A percentile compares a stretch with the other conserved stretches of the same genome.
These are phyloP conservation scores for Meghimatium bilineatum DNA, from an alignment of 2,888 invertebrate genomes.

Conservation along the genomic window DNA sequence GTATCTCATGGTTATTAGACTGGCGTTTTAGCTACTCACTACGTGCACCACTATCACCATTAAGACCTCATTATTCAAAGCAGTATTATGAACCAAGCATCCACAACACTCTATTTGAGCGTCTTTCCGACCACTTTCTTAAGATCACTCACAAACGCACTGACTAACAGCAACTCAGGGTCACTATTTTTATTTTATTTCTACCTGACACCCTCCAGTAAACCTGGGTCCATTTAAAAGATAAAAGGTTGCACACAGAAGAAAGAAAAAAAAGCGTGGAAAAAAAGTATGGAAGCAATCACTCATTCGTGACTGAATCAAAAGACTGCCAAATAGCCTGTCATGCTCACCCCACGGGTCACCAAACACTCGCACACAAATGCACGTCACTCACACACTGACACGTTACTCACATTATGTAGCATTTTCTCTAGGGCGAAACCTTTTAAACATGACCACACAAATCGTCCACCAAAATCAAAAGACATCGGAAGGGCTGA, in stretches of 20 bases:
- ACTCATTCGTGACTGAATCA: conserved; percentile 26
- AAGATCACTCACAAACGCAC: background rate
- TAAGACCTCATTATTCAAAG: no score
- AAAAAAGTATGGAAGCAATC: conserved; percentile 1
- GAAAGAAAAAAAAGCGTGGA: background rate
- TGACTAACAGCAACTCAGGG: background rate
- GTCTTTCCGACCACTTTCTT: background rate
- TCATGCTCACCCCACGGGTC: conserved; percentile 9
- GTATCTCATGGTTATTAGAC: no score
- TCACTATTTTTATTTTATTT: background rate
- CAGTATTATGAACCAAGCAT: background rate
- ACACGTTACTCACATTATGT: conserved; percentile 30
- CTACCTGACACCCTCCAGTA: background rate
- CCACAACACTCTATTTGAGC: background rate
- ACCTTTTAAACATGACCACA: conserved; percentile 13
- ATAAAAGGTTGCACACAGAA: background rate
- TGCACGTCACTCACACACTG: conserved; percentile 3
- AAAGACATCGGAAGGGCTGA: conserved; percentile 2
- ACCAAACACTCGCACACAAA: conserved; percentile 14
- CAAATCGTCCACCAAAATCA: background rate
- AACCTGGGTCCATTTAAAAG: no score
- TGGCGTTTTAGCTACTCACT: no score
- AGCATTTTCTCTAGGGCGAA: conserved; percentile 9
- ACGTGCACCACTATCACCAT: no score
- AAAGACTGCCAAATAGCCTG: conserved; percentile 24